Evolutionary conservation across 2,797 vertebrate species (phyloP), one percentile per base, ranked within the genome.

Genomic region (Lithobates sylvaticus): DNA sequence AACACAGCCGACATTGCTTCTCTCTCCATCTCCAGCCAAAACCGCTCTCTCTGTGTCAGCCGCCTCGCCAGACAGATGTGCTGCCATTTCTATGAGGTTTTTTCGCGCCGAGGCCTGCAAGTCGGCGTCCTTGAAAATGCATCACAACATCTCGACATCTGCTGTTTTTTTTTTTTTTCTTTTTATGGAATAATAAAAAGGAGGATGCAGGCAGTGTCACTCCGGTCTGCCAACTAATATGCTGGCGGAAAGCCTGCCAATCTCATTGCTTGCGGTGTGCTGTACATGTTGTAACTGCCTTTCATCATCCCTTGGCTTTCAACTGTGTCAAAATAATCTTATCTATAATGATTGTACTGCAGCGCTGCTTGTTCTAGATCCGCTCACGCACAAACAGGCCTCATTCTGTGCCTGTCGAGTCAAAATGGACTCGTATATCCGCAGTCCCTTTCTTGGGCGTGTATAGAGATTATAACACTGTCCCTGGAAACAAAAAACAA

Each of bases 61-160:
- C 32, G 23, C 29, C 32, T 39, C 44, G 80, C 70, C 80, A 42
- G 70, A 61, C 80, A 82, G 80, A 82, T 82, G 80, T 74, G 70
- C 26, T 29, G 16, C 79, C 34, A 34, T 73, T 47, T 54, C 36
- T 21, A 67, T 5, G 26, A 27, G 65, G 26, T 13, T 27, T 54
- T 13, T 27, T 54, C 10, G 13, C 23, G 76, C 58, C n/a, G 78
- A 27, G 68, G 29, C 67, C 67, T 47, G 26, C 10, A 15, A 8
- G 47, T n/a, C 68, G 23, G 27, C 5, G 67, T 50, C 61, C 78
- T 47, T 67, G 39, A 50, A 44, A 67, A 54, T 39, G 36, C 34
- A 67, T 50, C 42, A 13, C 26, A 16, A 12, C 9, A 32, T 54
- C 70, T 82, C 70, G 61, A 54, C 69, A 73, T 71, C 69, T 71